phyloP scores from a whole-genome alignment of 2,113 vertebrate genomes.

The Argyrosomus japonicus region DNA sequence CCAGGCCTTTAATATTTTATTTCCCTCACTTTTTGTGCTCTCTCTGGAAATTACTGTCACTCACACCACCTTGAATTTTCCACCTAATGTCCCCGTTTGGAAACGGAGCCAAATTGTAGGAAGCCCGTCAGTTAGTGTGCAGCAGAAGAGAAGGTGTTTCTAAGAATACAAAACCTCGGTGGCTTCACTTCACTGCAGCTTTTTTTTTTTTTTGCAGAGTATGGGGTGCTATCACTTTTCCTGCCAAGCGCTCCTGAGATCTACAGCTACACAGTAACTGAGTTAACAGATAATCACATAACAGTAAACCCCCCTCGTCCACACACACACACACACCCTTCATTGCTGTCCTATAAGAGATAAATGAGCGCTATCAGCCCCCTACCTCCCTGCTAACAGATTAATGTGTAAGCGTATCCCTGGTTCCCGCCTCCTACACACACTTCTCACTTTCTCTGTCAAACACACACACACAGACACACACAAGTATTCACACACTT shows the following conservation, averaged over 20 bases:
- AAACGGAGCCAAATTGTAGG: slow-evolving; percentile 21
- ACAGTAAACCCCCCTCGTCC: slow-evolving; percentile 18
- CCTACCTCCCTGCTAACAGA: slow-evolving; percentile 63
- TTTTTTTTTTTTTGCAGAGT: slow-evolving; percentile 26
- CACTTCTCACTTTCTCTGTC: slow-evolving; percentile 54
- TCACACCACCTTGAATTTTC: slow-evolving; percentile 10
- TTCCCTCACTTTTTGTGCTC: not conserved
- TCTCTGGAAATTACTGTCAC: slow-evolving; percentile 10
- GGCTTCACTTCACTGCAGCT: slow-evolving; percentile 39
- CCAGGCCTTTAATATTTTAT: not conserved
- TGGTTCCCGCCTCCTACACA: slow-evolving; percentile 50
- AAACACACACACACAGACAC: slow-evolving; percentile 36
- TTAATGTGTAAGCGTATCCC: slow-evolving; percentile 63
- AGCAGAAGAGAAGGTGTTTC: slow-evolving; percentile 32
- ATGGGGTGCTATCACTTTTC: slow-evolving; percentile 25
- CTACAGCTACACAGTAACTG: slow-evolving; percentile 47
- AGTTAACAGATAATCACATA: slow-evolving; percentile 68
- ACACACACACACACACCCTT: slow-evolving; percentile 1
- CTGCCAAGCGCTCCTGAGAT: slow-evolving; percentile 46
- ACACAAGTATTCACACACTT: slow-evolving; percentile 28
- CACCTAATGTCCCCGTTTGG: not conserved
- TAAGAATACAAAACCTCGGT: slow-evolving; percentile 33
- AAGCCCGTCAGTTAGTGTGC: slow-evolving; percentile 26
- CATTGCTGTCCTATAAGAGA: slow-evolving; percentile 48
- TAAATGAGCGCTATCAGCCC: slow-evolving; percentile 70